phyloP scores from a whole-genome alignment of 2,888 invertebrate genomes.

The Ochropleura leucogaster region DNA sequence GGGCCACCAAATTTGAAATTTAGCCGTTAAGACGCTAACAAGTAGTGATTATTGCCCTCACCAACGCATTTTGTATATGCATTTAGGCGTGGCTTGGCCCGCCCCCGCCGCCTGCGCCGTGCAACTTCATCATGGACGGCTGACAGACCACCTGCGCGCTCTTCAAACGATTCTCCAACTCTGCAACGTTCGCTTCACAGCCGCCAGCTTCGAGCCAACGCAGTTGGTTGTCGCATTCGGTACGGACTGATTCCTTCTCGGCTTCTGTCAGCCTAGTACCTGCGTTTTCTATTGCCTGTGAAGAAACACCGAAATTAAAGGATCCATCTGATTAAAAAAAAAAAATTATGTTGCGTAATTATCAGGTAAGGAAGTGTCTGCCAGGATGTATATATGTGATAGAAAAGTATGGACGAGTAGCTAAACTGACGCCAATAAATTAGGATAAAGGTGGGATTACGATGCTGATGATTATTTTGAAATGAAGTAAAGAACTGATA shows the following conservation, averaged over 20 bases:
- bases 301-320: not conserved
- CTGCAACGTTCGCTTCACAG: conserved; percentile 93
- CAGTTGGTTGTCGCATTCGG: conserved; percentile 93
- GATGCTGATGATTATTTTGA: not conserved
- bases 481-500: not conserved
- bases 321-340: not conserved
- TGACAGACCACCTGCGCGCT: conserved; percentile 94
- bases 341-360: not conserved
- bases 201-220: conserved; percentile 93
- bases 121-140: conserved; percentile 96
- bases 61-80: conserved; percentile 25
- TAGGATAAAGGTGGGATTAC: not conserved
- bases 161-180: conserved; percentile 94
- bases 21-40: not conserved
- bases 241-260: conserved; percentile 93
- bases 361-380: not conserved
- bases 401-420: not conserved
- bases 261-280: conserved; percentile 92
- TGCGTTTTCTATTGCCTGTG: conserved; percentile 92
- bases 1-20: not conserved
- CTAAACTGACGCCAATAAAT: not conserved
- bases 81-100: conserved; percentile 46
- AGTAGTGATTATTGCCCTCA: conserved; percentile 91
- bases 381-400: no score
- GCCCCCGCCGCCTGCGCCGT: conserved; percentile 88